These are phyloP conservation scores for Clamator glandarius DNA, from an alignment of 2,797 vertebrate species.

Conservation along the genomic window DNA sequence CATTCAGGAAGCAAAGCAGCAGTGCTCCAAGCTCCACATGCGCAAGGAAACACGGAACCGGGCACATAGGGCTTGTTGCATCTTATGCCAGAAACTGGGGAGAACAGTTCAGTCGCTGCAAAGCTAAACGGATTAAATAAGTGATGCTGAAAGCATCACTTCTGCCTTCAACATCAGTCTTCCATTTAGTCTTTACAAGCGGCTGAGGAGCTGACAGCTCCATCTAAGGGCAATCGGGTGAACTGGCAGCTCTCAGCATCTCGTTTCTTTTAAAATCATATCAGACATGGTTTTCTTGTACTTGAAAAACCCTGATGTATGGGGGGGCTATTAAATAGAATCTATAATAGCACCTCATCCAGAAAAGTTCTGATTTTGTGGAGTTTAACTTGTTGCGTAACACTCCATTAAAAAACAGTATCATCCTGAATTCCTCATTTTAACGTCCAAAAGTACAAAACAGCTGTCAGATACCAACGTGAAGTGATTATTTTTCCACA, in stretches of 20 bases:
- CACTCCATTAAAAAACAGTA: background rate
- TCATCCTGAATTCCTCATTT: background rate
- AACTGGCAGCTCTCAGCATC: background rate
- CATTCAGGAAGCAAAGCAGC: background rate
- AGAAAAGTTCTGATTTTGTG: background rate
- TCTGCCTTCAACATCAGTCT: background rate
- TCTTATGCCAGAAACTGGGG: accelerated
- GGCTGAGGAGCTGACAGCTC: conserved; percentile 21
- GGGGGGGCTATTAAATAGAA: background rate
- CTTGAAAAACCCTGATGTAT: background rate
- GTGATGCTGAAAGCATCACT: background rate
- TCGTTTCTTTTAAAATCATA: background rate
- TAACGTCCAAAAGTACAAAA: background rate
- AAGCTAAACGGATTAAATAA: background rate
- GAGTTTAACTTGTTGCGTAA: background rate
- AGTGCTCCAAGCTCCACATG: background rate
- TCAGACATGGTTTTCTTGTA: background rate
- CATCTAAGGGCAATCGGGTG: conserved; percentile 30
- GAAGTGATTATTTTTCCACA: background rate
- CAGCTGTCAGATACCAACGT: background rate
- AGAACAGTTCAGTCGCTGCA: background rate
- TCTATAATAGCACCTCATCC: background rate
- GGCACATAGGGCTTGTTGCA: background rate
- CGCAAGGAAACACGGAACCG: background rate
- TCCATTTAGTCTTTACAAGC: background rate